Base-by-base conservation (phyloP, 1,140 invertebrate species). In the Plodia interpunctella region DNA sequence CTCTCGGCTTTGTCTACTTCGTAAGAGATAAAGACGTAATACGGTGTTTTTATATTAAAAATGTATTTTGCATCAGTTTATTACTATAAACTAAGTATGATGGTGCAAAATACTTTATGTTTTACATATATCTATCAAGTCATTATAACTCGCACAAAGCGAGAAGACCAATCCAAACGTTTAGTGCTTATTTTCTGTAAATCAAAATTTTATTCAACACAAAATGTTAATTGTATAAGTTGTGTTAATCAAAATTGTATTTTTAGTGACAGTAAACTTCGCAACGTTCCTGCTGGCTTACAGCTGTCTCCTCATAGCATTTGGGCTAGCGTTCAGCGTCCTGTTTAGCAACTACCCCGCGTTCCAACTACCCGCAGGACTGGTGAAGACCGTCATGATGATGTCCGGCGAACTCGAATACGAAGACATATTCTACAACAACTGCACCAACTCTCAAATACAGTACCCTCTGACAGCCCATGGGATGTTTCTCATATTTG, bases 381-480 rank as follows among this genome's bases (percentile, higher is more conserved):
- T 96, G 0, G 78, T 97, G 0, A 97, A 97, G 87, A 95, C 95
- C 0, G 92, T 97, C 2, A 94, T 96, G 49, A 97, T 97, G 96
- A 96, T 97, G 95, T 95, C 95, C 0, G 96, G 96, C 0, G 95
- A 97, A 75, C 81, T 97, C 25, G 95, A 97, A 77, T 97, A 95
- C 69, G 95, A 96, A 74, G 94, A 96, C 62, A 93, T 96, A 55
- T 96, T 97, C 74, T 96, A 94, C 70, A 90, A 92, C 15, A 87
- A 93, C 6, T 77, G 89, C 8, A 75, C 85, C 5, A 73, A 86
- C 2, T 73, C 78, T 0, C 82, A 91, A 0, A 85, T 92, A 54
- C 87, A 87, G 35, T 94, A 94, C 76, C 92, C 92, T 0, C 91
- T 93, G 0, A 96, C 95, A 0, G 91, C 95, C 0, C 95, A 97